A percentile compares a stretch with the other conserved stretches of the same genome.
Evolutionary conservation across 1,140 invertebrate species (phyloP).

Genomic region (Micrasema minimum): DNA sequence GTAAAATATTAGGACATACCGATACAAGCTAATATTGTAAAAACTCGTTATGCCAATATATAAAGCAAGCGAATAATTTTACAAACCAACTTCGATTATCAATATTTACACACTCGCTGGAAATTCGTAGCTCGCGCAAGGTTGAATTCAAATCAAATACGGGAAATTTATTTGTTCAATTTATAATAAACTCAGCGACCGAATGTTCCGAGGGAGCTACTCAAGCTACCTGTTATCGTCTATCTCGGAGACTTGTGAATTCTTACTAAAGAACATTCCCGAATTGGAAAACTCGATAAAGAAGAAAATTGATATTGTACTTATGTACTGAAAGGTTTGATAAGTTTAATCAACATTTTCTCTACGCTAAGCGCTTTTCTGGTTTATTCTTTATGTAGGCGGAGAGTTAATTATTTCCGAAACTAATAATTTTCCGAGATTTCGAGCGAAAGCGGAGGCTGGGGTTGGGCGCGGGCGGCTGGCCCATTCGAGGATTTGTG

Average conservation of each 20-base stretch:
- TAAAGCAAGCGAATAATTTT: too few species aligned
- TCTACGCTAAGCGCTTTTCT: constrained; percentile 21
- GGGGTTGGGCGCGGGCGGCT: neutral
- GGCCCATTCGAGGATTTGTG: neutral
- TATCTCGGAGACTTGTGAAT: constrained; percentile 17
- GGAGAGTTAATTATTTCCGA: constrained; percentile 29
- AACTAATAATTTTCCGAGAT: constrained; percentile 14
- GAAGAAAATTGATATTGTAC: constrained; percentile 36
- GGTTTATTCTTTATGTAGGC: constrained; percentile 19
- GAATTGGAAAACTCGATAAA: constrained; percentile 28
- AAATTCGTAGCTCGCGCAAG: neutral
- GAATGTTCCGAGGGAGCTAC: too few species aligned
- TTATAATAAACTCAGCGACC: too few species aligned
- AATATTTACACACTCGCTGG: too few species aligned
- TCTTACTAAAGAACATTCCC: constrained; percentile 18
- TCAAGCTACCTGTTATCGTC: neutral
- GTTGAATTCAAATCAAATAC: constrained; percentile 16
- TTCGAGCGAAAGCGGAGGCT: constrained; percentile 3
- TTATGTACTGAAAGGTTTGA: constrained; percentile 25
- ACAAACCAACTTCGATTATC: too few species aligned
- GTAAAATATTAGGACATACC: too few species aligned
- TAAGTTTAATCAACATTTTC: constrained; percentile 37
- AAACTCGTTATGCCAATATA: too few species aligned
- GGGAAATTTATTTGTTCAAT: constrained; percentile 19
- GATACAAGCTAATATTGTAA: too few species aligned